A percentile compares a stretch with the other conserved stretches of the same genome.
Evolutionary conservation across 2,113 vertebrate species (phyloP).

Genomic region (Ochotona curzoniae): DNA sequence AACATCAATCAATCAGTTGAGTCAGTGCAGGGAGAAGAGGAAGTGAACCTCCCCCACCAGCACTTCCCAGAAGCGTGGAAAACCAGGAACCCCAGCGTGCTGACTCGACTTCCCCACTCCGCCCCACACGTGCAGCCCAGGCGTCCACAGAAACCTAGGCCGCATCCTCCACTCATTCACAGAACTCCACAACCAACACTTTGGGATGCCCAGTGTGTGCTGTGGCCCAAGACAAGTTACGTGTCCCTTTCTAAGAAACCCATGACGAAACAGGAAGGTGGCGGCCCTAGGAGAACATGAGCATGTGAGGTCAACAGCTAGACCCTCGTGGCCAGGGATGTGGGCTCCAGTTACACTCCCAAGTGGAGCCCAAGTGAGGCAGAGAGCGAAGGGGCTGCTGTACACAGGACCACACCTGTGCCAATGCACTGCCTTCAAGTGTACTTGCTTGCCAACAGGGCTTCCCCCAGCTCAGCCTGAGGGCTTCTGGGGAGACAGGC

Average conservation of each 20-base stretch:
- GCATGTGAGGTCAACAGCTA: accelerated
- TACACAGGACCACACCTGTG: not conserved
- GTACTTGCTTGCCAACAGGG: too few species aligned
- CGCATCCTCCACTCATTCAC: not conserved
- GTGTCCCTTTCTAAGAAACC: not conserved
- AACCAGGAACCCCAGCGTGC: slow-evolving; percentile 27
- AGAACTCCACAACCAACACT: not conserved
- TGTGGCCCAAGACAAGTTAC: not conserved
- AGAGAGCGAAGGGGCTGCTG: not conserved
- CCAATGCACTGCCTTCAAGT: too few species aligned
- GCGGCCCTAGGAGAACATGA: not conserved
- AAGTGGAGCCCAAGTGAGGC: not conserved
- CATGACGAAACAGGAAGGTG: not conserved
- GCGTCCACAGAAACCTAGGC: not conserved
- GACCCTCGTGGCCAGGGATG: too few species aligned
- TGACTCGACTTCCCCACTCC: slow-evolving; percentile 54
- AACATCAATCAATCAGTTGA: slow-evolving; percentile 77
- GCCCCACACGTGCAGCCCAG: not conserved
- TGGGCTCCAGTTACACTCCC: not conserved
- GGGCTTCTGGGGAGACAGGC: too few species aligned
- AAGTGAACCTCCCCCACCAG: slow-evolving; percentile 10
- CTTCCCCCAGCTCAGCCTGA: too few species aligned
- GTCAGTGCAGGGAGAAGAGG: slow-evolving; percentile 55
- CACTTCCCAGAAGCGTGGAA: slow-evolving; percentile 48
- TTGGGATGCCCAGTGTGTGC: not conserved